Conservation (phyloP, 2,113 vertebrate species). For the Mustela nigripes region DNA sequence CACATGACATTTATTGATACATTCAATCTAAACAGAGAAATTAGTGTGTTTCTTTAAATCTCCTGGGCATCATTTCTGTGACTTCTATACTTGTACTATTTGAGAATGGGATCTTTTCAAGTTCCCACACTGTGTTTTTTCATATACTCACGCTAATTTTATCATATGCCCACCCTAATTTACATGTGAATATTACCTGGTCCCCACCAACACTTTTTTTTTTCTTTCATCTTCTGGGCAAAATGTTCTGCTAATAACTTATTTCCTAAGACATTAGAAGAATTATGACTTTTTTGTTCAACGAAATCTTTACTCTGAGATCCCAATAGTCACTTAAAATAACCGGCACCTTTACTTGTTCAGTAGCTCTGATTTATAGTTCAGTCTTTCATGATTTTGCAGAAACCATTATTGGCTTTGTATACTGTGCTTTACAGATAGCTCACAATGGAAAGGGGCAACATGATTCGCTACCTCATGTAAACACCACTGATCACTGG, state of each 20-base stretch:
- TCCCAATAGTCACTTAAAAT: neutral
- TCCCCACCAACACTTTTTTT: neutral
- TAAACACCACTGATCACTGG: fast-evolving
- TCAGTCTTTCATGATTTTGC: neutral
- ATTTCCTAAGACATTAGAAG: neutral
- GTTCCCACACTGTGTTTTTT: too few relatives aligned
- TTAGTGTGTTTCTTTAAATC: neutral
- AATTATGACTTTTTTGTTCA: neutral
- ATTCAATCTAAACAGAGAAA: neutral
- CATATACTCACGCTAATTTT: neutral
- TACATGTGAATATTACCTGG: neutral
- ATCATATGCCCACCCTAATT: neutral
- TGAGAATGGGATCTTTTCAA: neutral
- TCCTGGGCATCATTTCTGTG: fast-evolving
- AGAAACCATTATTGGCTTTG: neutral
- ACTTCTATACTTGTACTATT: neutral
- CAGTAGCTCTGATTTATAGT: neutral
- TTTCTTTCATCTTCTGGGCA: neutral
- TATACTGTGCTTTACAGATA: fast-evolving
- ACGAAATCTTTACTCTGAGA: neutral
- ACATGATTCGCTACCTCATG: fast-evolving
- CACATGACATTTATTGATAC: neutral
- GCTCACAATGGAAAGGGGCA: fast-evolving
- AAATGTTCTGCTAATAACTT: neutral
- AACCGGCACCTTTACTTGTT: neutral